Conservation (phyloP, 2,888 invertebrate species). For the Rhyacophila evoluta region DNA sequence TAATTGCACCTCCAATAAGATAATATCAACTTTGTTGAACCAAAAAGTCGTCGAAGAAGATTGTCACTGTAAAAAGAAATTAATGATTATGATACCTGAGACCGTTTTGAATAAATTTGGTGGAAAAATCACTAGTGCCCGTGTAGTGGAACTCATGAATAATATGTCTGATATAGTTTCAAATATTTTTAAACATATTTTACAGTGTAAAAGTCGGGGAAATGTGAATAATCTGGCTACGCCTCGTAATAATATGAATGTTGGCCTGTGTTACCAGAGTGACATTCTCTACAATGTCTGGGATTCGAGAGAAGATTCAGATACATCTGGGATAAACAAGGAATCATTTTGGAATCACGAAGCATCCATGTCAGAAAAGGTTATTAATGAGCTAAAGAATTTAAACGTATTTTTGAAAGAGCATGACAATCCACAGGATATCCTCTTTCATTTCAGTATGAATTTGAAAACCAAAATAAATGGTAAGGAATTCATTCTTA, state of each 20-base stretch:
- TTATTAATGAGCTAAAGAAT: neutral
- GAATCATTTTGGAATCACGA: constrained; percentile 3
- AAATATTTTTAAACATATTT: neutral
- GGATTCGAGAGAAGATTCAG: constrained; percentile 6
- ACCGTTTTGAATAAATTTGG: neutral
- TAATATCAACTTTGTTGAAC: neutral
- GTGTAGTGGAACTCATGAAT: neutral
- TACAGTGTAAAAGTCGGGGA: neutral
- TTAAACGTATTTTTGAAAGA: too few species aligned
- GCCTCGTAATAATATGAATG: neutral
- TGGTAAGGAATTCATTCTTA: neutral
- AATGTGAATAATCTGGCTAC: neutral
- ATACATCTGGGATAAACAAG: neutral
- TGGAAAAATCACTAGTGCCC: neutral
- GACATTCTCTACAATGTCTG: constrained; percentile 35
- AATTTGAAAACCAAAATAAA: neutral
- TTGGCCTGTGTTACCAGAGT: neutral
- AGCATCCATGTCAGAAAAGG: constrained; percentile 10
- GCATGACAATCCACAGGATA: neutral
- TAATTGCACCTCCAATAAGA: neutral
- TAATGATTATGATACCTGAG: neutral
- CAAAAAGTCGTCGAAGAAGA: neutral
- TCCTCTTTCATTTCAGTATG: neutral
- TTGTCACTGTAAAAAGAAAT: neutral
- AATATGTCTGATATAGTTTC: neutral